Conservation (phyloP, 2,113 vertebrate genomes). For the Puma concolor region DNA sequence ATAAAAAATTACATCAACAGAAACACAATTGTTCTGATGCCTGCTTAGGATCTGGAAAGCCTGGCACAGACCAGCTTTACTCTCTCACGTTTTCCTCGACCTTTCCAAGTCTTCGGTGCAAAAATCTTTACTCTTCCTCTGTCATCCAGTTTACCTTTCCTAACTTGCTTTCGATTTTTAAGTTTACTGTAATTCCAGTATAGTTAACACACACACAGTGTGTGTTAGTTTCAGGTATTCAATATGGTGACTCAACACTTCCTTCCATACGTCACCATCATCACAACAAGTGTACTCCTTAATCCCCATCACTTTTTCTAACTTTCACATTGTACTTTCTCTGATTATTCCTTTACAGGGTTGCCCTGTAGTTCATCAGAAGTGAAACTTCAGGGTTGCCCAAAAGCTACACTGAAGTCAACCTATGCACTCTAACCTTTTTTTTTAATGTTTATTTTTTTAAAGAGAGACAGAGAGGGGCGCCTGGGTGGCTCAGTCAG, state of each 20-base stretch:
- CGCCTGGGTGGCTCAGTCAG: no score
- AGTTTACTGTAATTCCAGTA: neutral
- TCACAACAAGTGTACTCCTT: neutral
- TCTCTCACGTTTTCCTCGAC: neutral
- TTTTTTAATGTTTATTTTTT: no score
- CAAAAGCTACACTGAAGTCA: neutral
- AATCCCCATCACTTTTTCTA: neutral
- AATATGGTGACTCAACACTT: neutral
- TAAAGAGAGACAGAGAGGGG: no score
- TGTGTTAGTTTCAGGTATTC: neutral
- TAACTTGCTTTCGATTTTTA: neutral
- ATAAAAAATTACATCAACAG: neutral
- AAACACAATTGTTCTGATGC: neutral
- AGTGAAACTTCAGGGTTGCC: neutral
- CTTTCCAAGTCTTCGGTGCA: neutral
- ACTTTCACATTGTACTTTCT: neutral
- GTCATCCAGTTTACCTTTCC: neutral
- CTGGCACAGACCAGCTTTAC: neutral
- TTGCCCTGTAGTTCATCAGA: neutral
- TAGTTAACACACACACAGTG: neutral
- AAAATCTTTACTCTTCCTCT: slow-evolving; percentile 8
- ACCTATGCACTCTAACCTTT: neutral
- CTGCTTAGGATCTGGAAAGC: neutral
- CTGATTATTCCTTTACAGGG: neutral
- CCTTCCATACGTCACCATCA: neutral